phyloP scores from a whole-genome alignment of 2,888 invertebrate species.

The Idaea aversata region DNA sequence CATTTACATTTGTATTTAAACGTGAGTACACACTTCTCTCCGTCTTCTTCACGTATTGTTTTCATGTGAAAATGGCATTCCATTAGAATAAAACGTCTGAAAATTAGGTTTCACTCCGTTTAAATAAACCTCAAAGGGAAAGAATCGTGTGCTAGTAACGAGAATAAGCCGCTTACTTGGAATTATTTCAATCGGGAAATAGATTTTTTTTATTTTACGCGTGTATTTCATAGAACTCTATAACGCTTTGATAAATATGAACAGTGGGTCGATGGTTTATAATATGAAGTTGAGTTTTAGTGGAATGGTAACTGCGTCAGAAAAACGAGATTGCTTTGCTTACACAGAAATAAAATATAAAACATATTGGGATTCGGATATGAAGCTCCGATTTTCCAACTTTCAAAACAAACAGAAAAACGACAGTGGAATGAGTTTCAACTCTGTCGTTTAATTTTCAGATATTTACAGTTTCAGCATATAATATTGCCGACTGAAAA shows the following conservation, averaged over 20 bases:
- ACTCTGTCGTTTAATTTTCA: background rate
- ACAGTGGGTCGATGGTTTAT: background rate
- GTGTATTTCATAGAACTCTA: background rate
- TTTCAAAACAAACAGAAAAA: background rate
- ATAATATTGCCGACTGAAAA: background rate
- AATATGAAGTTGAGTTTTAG: background rate
- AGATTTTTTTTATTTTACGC: background rate
- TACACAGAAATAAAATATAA: background rate
- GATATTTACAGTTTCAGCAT: background rate
- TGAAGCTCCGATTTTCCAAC: background rate
- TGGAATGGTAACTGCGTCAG: background rate
- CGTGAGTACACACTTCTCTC: background rate
- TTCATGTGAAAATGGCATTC: slow-evolving; percentile 15
- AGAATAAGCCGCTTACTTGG: slow-evolving; percentile 13
- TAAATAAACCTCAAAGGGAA: slow-evolving; percentile 19
- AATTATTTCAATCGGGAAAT: slow-evolving; percentile 14
- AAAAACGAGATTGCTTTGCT: background rate
- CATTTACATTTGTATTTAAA: background rate
- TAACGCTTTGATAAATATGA: background rate
- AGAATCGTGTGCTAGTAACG: slow-evolving; percentile 10
- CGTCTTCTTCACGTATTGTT: background rate
- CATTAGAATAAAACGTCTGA: slow-evolving; percentile 12
- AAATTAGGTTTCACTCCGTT: slow-evolving; percentile 13
- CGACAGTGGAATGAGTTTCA: no score
- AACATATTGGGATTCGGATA: background rate